These are phyloP conservation scores for Cardiocondyla obscurior DNA, from an alignment of 1,140 invertebrate species.

Conservation along the genomic window DNA sequence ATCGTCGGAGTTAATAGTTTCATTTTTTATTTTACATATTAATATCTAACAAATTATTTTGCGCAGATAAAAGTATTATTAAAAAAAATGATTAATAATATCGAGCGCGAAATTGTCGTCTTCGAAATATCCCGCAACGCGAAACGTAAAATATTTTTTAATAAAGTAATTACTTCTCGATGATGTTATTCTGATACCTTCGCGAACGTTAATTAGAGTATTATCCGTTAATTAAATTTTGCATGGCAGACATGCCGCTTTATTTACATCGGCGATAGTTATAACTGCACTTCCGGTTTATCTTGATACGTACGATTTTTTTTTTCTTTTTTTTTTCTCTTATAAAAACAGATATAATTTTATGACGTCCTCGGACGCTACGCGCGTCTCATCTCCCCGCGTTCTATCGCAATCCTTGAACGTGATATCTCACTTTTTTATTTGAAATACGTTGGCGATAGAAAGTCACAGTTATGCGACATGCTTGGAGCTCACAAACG, in stretches of 20 bases:
- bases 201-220: background rate
- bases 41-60: no score
- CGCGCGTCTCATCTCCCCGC: background rate
- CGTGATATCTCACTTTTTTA: slow-evolving; percentile 29
- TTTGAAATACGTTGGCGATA: background rate
- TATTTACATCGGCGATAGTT: background rate
- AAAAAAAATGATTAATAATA: background rate
- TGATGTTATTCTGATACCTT: background rate
- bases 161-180: background rate
- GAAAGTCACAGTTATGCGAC: slow-evolving; percentile 20
- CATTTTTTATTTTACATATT: no score
- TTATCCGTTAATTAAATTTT: background rate
- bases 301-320: slow-evolving; percentile 8
- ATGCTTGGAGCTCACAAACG: background rate
- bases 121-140: background rate
- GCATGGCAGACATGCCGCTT: background rate
- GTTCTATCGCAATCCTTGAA: slow-evolving; percentile 46
- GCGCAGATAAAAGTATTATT: background rate
- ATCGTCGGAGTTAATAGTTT: no score
- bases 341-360: slow-evolving; percentile 35
- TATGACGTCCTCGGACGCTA: background rate
- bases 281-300: slow-evolving; percentile 25
- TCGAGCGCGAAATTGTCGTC: background rate
- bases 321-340: no score
- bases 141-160: background rate